Evolutionary conservation across 2,113 vertebrate genomes (phyloP).

Genomic region (Paramormyrops kingsleyae): DNA sequence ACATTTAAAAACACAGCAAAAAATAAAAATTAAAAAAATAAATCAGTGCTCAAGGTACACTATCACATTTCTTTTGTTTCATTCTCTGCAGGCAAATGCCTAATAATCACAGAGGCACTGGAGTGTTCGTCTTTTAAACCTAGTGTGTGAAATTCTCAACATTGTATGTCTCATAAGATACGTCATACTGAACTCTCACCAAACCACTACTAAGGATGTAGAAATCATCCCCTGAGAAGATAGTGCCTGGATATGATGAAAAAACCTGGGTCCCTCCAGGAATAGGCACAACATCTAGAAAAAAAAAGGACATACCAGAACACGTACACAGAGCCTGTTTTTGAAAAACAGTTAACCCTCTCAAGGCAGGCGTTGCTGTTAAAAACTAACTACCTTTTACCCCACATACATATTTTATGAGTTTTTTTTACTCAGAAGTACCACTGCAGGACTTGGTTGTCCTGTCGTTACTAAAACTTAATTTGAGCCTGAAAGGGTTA

Average conservation of each 20-base stretch:
- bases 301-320: neutral
- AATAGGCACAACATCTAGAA: constrained; percentile 54
- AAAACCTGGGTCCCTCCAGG: constrained; percentile 73
- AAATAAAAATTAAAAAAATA: neutral
- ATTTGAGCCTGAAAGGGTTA: too few relatives aligned
- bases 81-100: neutral
- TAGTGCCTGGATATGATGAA: constrained; percentile 86
- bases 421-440: too few relatives aligned
- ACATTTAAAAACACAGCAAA: neutral
- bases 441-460: too few relatives aligned
- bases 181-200: constrained; percentile 61
- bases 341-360: neutral
- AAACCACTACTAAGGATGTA: constrained; percentile 86
- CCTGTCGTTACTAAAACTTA: too few relatives aligned
- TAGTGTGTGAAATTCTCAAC: neutral
- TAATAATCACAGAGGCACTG: neutral
- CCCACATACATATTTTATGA: too few relatives aligned
- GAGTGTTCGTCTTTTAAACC: neutral
- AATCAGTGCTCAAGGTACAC: neutral
- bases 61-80: neutral
- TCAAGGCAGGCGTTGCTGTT: too few relatives aligned
- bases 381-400: too few relatives aligned
- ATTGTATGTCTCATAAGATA: neutral
- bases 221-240: constrained; percentile 92
- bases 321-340: neutral